Base-by-base conservation (phyloP, 2,113 vertebrate species). In the Rana temporaria region DNA sequence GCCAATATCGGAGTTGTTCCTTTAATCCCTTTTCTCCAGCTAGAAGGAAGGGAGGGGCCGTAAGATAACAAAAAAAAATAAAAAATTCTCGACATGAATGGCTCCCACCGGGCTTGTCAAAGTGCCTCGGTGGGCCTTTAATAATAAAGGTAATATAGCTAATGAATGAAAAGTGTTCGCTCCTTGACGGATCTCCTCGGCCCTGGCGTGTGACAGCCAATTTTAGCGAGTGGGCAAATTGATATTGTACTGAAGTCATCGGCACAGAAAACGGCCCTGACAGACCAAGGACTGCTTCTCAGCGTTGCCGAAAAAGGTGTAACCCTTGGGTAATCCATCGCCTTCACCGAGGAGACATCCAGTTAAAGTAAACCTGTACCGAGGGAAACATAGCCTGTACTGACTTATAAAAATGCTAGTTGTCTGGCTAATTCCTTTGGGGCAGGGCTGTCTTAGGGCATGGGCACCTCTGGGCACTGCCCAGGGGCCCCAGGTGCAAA, bases 131-230 rank as follows among this genome's bases (percentile, higher is more conserved):
- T 85, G 85, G 88, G 88, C 86, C 87, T 86, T 92, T 88, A 56
- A 87, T 87, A 86, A 89, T 87, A 88, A 88, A 89, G 19, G 84
- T 81, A 71, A 84, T 68, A 86, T 87, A 88, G 81, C 85, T 88
- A 85, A 87, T 89, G 84, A 88, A 86, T 85, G 88, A 76, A 62
- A 84, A 78, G 76, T 74, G 65, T 34, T n/a, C 71, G 82, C 80
- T 85, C 76, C 77, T 79, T 89, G 90, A 90, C 84, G 26, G 87
- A 89, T 90, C 85, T 86, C 87, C 71, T 88, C 85, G 88, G 87
- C 90, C 89, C 82, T 57, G 84, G 88, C 84, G 78, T 86, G 84
- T 88, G 91, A 91, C 15, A 87, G 88, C 82, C 86, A 32, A 77
- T 83, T 88, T 87, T 78, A 66, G 85, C 87, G 79, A 30, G 52